Conservation (phyloP, 2,113 vertebrate species). For the Clarias magur region DNA sequence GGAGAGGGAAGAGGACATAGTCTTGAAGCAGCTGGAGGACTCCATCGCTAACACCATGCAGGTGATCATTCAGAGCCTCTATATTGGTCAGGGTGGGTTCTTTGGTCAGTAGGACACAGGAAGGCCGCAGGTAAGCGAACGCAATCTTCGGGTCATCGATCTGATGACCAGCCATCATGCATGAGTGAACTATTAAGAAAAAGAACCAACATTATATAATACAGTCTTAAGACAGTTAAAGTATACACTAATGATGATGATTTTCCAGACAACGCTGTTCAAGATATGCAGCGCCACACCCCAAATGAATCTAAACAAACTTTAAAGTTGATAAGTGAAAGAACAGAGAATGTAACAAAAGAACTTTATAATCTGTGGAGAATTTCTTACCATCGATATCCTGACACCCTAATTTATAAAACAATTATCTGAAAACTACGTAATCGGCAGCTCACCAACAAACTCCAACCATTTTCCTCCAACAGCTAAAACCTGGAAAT, state of each 20-base stretch:
- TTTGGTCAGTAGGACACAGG: slow-evolving; percentile 84
- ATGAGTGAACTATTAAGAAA: not conserved
- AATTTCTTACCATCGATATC: not conserved
- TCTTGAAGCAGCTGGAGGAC: slow-evolving; percentile 90
- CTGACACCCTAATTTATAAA: not conserved
- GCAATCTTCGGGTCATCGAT: slow-evolving; percentile 85
- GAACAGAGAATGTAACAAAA: not conserved
- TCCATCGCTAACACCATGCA: slow-evolving; percentile 74
- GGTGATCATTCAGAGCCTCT: slow-evolving; percentile 67
- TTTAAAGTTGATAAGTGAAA: not conserved
- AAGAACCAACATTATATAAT: not conserved
- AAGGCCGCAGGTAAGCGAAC: slow-evolving; percentile 85
- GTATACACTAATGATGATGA: not conserved
- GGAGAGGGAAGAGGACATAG: slow-evolving; percentile 90
- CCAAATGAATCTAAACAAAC: not conserved
- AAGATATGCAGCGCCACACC: not conserved
- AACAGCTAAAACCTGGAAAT: not conserved
- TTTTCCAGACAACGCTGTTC: not conserved
- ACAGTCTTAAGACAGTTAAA: not conserved
- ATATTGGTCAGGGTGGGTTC: slow-evolving; percentile 79
- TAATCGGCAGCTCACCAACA: not conserved
- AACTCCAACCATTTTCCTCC: no score
- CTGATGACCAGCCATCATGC: slow-evolving; percentile 68
- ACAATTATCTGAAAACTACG: not conserved
- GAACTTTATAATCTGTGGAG: not conserved